Conservation (phyloP, 2,113 vertebrate species). For the Labrus mixtus region DNA sequence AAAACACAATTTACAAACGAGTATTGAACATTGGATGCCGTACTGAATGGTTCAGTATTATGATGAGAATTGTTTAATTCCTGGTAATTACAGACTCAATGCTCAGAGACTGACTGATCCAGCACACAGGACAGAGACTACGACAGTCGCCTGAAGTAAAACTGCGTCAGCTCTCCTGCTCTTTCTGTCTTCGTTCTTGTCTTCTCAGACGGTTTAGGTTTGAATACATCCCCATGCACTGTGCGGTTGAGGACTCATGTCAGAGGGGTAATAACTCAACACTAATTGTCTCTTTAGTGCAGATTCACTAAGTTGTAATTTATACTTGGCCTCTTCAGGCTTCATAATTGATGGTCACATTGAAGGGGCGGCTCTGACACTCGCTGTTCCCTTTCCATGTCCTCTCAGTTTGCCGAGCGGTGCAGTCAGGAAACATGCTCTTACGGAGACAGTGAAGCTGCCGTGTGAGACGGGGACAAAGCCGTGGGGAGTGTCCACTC, state of each 20-base stretch:
- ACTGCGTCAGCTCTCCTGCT: neutral
- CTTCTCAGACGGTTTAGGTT: too few species aligned
- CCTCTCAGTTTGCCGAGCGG: slow-evolving; percentile 23
- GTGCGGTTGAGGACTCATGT: neutral
- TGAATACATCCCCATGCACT: slow-evolving; percentile 27
- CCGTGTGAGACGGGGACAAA: slow-evolving; percentile 33
- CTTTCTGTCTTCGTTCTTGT: too few species aligned
- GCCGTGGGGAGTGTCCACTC: slow-evolving; percentile 43
- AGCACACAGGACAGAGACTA: too few species aligned
- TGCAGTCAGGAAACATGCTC: slow-evolving; percentile 55
- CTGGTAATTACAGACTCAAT: too few species aligned
- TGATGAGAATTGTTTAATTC: too few species aligned
- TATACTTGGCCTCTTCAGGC: slow-evolving; percentile 35
- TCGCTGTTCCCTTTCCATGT: slow-evolving; percentile 21
- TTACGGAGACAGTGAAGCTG: slow-evolving; percentile 50
- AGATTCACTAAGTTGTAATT: slow-evolving; percentile 40
- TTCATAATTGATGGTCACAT: slow-evolving; percentile 58
- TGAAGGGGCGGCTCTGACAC: slow-evolving; percentile 49
- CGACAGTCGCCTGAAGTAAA: neutral
- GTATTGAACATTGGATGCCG: too few species aligned
- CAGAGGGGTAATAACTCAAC: slow-evolving; percentile 48
- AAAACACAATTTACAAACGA: too few species aligned
- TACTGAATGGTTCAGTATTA: too few species aligned
- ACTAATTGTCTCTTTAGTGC: slow-evolving; percentile 57
- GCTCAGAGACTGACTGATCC: too few species aligned